These are phyloP conservation scores for Cyphomyrus plagiostoma DNA, from an alignment of 2,113 vertebrate species.

Conservation along the genomic window DNA sequence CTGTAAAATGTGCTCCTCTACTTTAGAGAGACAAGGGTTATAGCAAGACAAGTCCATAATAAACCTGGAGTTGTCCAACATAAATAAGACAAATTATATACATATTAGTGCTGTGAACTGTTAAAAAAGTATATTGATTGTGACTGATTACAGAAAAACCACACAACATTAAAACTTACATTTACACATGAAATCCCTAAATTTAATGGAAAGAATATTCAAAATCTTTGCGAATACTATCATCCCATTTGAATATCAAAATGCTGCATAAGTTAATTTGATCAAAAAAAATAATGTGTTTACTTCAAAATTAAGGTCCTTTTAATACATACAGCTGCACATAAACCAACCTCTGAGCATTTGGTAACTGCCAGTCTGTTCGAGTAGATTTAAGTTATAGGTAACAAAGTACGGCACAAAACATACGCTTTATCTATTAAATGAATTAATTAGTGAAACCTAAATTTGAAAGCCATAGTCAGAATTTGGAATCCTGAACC, in stretches of 20 bases:
- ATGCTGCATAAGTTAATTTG: background rate
- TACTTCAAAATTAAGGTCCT: background rate
- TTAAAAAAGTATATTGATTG: background rate
- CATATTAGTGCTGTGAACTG: background rate
- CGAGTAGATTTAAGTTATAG: background rate
- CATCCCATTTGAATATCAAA: background rate
- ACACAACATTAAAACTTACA: background rate
- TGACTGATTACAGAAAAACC: background rate
- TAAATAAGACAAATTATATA: background rate
- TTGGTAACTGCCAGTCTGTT: background rate
- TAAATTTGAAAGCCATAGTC: background rate
- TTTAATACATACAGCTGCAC: background rate
- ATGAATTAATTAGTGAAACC: background rate
- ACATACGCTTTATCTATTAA: background rate
- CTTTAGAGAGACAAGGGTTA: background rate
- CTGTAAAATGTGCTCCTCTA: background rate
- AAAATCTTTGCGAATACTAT: background rate
- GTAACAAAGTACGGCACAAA: background rate
- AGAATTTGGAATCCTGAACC: background rate
- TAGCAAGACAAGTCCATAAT: background rate
- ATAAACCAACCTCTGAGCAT: background rate
- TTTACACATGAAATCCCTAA: background rate
- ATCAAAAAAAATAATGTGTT: background rate
- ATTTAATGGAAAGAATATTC: background rate
- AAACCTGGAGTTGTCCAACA: background rate